phyloP scores from a whole-genome alignment of 2,888 invertebrate genomes.

The Aspidapion aeneum region DNA sequence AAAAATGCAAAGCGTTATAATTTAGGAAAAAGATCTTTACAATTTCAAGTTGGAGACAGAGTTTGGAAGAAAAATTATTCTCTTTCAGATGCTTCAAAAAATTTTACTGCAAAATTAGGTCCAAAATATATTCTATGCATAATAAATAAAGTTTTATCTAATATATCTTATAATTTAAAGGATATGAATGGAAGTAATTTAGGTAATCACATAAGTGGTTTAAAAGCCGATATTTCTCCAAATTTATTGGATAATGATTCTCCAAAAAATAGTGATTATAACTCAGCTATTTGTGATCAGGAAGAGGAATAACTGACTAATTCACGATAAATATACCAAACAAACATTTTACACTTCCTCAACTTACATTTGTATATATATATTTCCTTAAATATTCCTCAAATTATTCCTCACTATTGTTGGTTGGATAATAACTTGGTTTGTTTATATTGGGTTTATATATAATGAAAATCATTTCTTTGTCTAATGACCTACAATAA shows the following conservation, averaged over 20 bases:
- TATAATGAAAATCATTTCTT: too few species aligned
- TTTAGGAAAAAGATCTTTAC: slow-evolving; percentile 22
- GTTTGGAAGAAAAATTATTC: slow-evolving; percentile 25
- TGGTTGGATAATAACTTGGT: too few species aligned
- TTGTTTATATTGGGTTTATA: too few species aligned
- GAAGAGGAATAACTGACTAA: background rate
- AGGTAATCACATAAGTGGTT: slow-evolving; percentile 21
- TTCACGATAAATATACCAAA: background rate
- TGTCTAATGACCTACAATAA: too few species aligned
- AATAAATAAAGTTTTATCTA: slow-evolving; percentile 22
- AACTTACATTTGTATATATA: too few species aligned
- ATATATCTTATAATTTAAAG: slow-evolving; percentile 23
- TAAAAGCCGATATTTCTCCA: background rate
- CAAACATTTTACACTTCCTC: background rate
- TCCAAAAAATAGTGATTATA: background rate
- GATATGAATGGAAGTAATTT: slow-evolving; percentile 20
- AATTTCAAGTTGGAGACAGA: slow-evolving; percentile 24
- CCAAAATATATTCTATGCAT: slow-evolving; percentile 26
- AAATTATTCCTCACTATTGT: too few species aligned
- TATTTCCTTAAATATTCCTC: too few species aligned
- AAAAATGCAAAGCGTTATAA: slow-evolving; percentile 24
- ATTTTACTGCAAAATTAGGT: slow-evolving; percentile 26
- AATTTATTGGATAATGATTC: background rate
- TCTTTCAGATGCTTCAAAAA: slow-evolving; percentile 22
- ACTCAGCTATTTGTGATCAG: background rate